Percentiles rank a stretch among this genome's conserved stretches.
These are phyloP conservation scores for Montipora capitata DNA, from an alignment of 92 coral and sea anemone genomes.

Conservation along the genomic window DNA sequence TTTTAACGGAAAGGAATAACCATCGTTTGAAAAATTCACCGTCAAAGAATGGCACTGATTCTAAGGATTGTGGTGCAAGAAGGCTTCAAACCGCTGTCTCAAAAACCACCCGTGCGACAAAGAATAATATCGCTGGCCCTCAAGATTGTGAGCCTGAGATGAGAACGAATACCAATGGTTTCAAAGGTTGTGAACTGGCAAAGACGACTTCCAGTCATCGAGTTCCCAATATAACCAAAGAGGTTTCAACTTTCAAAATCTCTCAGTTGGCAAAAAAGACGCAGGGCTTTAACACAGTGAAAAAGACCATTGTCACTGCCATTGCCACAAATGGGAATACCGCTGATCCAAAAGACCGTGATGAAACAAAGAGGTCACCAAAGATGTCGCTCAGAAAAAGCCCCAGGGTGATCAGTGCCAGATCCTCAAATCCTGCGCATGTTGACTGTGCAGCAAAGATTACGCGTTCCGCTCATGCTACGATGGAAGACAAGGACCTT, in stretches of 20 bases:
- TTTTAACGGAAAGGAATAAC: not conserved
- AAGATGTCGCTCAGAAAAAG: not conserved
- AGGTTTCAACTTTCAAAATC: too few relatives aligned
- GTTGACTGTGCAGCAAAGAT: not conserved
- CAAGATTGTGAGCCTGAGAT: not conserved
- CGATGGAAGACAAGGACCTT: not conserved
- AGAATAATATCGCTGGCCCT: not conserved
- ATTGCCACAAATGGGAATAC: not conserved
- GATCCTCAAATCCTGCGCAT: not conserved
- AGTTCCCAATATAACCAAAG: too few relatives aligned
- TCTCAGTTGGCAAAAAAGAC: too few relatives aligned
- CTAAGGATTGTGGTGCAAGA: not conserved
- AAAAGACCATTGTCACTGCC: not conserved
- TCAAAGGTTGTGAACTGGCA: not conserved
- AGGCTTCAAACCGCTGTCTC: not conserved
- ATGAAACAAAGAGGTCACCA: not conserved
- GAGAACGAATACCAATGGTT: not conserved
- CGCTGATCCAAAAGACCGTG: not conserved
- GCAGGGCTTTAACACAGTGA: too few relatives aligned
- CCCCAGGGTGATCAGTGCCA: not conserved
- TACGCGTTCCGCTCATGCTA: not conserved
- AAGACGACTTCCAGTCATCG: not conserved
- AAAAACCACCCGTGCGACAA: not conserved
- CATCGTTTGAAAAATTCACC: not conserved
- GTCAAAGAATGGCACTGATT: not conserved